These are phyloP conservation scores for Agriotes lineatus DNA, from an alignment of 2,888 invertebrate genomes.

Conservation along the genomic window DNA sequence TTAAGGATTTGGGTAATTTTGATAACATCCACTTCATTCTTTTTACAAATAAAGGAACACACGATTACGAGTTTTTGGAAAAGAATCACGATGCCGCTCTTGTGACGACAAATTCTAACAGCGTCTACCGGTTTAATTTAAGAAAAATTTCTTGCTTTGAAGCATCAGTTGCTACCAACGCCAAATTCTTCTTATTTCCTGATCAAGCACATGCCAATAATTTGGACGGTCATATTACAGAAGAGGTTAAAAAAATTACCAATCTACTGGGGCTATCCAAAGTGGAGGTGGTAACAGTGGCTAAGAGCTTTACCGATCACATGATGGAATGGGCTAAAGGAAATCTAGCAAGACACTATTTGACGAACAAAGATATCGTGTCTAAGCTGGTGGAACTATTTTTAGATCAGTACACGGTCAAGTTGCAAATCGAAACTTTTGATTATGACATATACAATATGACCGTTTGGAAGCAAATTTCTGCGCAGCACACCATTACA, in stretches of 20 bases:
- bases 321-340: neutral
- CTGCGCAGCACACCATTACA: neutral
- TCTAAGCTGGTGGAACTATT: neutral
- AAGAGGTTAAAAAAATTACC: neutral
- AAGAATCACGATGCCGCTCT: too few species aligned
- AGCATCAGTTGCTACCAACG: too few species aligned
- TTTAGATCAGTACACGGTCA: neutral
- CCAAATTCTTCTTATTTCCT: neutral
- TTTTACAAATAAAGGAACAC: neutral
- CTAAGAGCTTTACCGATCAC: neutral
- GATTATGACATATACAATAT: neutral
- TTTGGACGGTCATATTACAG: neutral
- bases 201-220: neutral
- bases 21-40: neutral
- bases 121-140: neutral
- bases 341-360: neutral
- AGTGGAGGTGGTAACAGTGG: neutral
- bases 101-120: too few species aligned
- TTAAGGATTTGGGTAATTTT: neutral
- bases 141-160: too few species aligned
- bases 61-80: too few species aligned
- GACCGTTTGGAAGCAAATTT: neutral
- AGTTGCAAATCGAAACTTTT: neutral
- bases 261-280: neutral
- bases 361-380: neutral